Percentiles rank a stretch among this genome's conserved stretches.
Conservation (phyloP, 2,888 invertebrate species). For the Phytoseiulus persimilis region DNA sequence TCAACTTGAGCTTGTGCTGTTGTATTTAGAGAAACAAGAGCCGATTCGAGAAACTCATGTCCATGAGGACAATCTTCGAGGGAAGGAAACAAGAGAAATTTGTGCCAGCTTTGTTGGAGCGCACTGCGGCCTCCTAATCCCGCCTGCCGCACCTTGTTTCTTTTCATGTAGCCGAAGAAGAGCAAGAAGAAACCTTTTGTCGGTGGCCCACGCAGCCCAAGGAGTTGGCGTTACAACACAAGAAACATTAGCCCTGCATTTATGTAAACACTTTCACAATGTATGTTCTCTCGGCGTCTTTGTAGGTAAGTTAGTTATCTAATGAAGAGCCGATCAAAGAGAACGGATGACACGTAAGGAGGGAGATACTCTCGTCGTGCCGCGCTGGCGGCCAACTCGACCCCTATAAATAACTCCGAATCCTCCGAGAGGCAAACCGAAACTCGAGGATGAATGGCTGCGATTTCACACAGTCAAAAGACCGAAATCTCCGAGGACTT, state of each 20-base stretch:
- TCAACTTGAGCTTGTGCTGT: not conserved
- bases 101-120: no score
- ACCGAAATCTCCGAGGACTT: not conserved
- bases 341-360: not conserved
- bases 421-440: not conserved
- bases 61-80: no score
- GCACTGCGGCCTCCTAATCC: not conserved
- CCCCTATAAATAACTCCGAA: not conserved
- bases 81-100: not conserved
- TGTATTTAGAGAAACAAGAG: not conserved
- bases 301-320: not conserved
- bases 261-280: not conserved
- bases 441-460: not conserved
- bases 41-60: not conserved
- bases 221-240: not conserved
- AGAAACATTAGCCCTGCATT: not conserved
- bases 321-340: not conserved
- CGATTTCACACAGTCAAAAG: not conserved
- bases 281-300: not conserved
- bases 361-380: not conserved
- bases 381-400: not conserved
- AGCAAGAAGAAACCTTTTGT: not conserved
- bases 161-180: not conserved
- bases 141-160: not conserved
- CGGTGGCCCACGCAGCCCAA: not conserved